Evolutionary conservation across 2,113 vertebrate genomes (phyloP).

Genomic region (Hippocampus zosterae): DNA sequence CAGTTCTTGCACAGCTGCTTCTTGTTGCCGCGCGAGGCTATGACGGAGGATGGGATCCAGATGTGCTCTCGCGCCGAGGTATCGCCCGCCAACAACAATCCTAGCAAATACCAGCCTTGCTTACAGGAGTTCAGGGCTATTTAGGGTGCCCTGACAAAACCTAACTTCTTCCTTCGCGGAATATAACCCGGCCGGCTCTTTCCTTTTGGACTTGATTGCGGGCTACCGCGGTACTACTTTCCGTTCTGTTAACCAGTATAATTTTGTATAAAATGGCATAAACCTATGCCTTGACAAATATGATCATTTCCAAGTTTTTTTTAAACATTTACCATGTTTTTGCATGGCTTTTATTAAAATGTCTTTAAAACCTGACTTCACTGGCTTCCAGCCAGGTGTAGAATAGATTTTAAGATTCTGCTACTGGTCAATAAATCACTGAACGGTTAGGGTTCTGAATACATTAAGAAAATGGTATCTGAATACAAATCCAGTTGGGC

Average conservation of each 20-base stretch:
- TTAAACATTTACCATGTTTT: neutral
- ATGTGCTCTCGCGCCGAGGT: conserved; percentile 61
- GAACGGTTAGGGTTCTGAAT: too few species aligned
- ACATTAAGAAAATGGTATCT: too few species aligned
- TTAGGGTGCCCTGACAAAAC: conserved; percentile 48
- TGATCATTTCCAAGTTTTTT: conserved; percentile 33
- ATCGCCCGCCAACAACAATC: conserved; percentile 64
- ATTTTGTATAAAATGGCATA: conserved; percentile 54
- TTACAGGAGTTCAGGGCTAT: conserved; percentile 60
- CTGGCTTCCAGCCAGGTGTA: too few species aligned
- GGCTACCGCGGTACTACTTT: conserved; percentile 22
- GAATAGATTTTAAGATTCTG: too few species aligned
- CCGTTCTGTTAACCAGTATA: conserved; percentile 51
- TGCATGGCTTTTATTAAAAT: too few species aligned
- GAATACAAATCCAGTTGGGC: too few species aligned
- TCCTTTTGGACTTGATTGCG: conserved; percentile 38
- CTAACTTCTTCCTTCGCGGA: conserved; percentile 26
- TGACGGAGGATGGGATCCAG: conserved; percentile 71
- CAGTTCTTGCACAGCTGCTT: conserved; percentile 76
- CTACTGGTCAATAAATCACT: too few species aligned
- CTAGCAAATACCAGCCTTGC: conserved; percentile 58
- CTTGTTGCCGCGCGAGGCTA: conserved; percentile 68
- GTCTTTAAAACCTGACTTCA: too few species aligned
- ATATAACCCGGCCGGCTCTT: conserved; percentile 27
- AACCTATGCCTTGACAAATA: conserved; percentile 65